Evolutionary conservation across 2,888 invertebrate species (phyloP).

Genomic region (Mythimna pallens): DNA sequence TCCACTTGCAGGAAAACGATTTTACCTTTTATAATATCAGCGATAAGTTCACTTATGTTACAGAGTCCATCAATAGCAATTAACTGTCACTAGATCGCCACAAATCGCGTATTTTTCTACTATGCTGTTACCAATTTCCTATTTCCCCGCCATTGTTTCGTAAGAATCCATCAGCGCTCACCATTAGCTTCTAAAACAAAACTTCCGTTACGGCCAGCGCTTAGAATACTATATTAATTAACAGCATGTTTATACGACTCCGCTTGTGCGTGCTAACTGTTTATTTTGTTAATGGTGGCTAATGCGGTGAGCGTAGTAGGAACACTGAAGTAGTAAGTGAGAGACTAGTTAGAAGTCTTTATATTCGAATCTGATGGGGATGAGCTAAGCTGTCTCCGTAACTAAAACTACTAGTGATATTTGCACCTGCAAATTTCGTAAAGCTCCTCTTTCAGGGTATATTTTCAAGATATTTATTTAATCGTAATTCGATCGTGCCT

Average conservation of each 20-base stretch:
- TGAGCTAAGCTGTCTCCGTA: not conserved
- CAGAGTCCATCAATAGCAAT: not conserved
- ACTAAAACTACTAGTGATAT: not conserved
- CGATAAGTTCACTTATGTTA: not conserved
- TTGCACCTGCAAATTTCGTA: not conserved
- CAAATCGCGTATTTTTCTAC: not conserved
- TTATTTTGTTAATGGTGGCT: conserved; percentile 59
- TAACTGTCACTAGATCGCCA: not conserved
- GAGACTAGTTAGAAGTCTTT: conserved; percentile 11
- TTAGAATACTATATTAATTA: conserved; percentile 63
- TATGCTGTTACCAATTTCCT: not conserved
- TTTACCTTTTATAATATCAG: too few relatives aligned
- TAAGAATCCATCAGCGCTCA: conserved; percentile 44
- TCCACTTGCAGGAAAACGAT: too few relatives aligned
- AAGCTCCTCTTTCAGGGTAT: not conserved
- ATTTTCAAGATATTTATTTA: not conserved
- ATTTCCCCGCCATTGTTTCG: conserved; percentile 38
- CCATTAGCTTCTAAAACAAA: conserved; percentile 51
- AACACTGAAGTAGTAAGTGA: conserved; percentile 36
- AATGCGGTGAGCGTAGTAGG: conserved; percentile 43
- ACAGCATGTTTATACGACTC: conserved; percentile 48
- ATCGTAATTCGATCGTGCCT: not conserved
- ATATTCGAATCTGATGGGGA: conserved; percentile 10
- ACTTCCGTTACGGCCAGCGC: conserved; percentile 59
- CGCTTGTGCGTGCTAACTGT: conserved; percentile 45